Conservation (phyloP, 2,888 invertebrate species). For the Megaustenia siamemsis region DNA sequence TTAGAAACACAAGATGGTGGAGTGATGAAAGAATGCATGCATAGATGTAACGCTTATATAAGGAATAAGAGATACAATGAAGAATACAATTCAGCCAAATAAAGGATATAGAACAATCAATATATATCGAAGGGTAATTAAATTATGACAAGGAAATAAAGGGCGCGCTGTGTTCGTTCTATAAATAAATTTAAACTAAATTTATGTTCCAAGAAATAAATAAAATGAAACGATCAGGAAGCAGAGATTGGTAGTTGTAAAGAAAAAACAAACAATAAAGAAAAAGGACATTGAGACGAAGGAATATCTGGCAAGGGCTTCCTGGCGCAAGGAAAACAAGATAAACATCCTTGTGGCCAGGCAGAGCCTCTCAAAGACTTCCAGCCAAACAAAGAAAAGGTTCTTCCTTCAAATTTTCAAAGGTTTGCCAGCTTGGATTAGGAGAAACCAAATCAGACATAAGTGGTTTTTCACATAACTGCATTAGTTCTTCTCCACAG, state of each 20-base stretch:
- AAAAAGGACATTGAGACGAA: neutral
- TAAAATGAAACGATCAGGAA: neutral
- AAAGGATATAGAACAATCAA: too few relatives aligned
- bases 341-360: neutral
- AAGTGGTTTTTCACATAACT: neutral
- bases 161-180: too few relatives aligned
- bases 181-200: too few relatives aligned
- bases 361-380: neutral
- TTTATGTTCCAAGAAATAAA: too few relatives aligned
- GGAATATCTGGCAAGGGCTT: neutral
- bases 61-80: too few relatives aligned
- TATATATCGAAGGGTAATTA: too few relatives aligned
- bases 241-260: neutral
- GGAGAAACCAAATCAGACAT: neutral
- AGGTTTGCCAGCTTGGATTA: neutral
- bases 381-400: neutral
- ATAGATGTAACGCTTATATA: too few relatives aligned
- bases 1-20: too few relatives aligned
- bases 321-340: neutral
- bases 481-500: neutral
- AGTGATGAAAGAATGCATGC: too few relatives aligned
- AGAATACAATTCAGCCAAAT: too few relatives aligned
- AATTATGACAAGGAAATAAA: too few relatives aligned
- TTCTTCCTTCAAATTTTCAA: neutral
- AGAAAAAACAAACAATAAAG: neutral